A percentile compares a stretch with the other conserved stretches of the same genome.
phyloP scores from a whole-genome alignment of 2,113 vertebrate species.

The Taxidea taxus region DNA sequence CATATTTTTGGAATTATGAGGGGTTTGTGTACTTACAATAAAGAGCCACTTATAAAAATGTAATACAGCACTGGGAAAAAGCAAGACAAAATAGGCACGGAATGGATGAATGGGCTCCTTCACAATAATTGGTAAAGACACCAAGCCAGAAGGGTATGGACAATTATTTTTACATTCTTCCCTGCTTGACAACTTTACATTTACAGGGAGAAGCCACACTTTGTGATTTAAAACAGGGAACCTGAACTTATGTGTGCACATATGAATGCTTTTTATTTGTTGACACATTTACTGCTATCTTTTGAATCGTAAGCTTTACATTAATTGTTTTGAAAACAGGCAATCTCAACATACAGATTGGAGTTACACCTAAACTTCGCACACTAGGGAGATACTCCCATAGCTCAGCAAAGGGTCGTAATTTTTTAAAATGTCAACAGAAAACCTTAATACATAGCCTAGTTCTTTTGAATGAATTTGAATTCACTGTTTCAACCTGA shows the following conservation, averaged over 20 bases:
- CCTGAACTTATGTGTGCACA: not conserved
- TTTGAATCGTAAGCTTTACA: not conserved
- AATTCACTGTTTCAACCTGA: slow-evolving; percentile 47
- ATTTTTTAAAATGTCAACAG: slow-evolving; percentile 21
- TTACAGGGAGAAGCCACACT: slow-evolving; percentile 4
- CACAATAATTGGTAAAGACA: not conserved
- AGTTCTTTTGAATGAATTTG: not conserved
- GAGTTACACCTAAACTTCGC: not conserved
- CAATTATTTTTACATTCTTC: slow-evolving; percentile 23
- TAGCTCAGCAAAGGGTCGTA: slow-evolving; percentile 17
- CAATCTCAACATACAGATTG: not conserved
- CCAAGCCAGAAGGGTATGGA: not conserved
- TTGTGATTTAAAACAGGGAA: not conserved
- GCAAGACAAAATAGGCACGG: not conserved
- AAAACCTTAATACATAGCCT: not conserved
- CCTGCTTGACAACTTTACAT: not conserved
- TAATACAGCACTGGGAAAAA: not conserved
- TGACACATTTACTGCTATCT: not conserved
- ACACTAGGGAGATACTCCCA: not conserved
- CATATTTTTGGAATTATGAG: not conserved
- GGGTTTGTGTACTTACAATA: not conserved
- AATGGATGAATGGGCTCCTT: not conserved
- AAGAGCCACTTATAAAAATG: not conserved
- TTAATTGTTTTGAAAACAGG: slow-evolving; percentile 10
- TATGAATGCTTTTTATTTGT: not conserved